phyloP scores from a whole-genome alignment of 2,888 invertebrate genomes.

The Drosophila meridionalis region DNA sequence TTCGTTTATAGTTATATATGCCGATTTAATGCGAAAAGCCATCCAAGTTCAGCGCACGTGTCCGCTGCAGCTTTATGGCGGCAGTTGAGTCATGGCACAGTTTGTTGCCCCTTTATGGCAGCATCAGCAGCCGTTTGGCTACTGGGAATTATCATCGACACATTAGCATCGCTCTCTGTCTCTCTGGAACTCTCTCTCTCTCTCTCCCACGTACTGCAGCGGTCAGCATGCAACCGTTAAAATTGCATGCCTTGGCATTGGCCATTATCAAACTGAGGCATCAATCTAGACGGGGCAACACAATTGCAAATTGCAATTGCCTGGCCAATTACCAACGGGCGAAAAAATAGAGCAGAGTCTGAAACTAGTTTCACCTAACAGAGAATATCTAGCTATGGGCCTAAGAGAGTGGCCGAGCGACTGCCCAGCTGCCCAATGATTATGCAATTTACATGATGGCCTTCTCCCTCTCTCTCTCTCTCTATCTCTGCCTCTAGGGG shows the following conservation, averaged over 20 bases:
- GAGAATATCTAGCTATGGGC: slow-evolving; percentile 31
- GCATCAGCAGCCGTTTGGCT: slow-evolving; percentile 26
- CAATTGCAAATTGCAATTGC: slow-evolving; percentile 74
- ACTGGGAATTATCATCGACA: slow-evolving; percentile 57
- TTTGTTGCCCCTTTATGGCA: slow-evolving; percentile 58
- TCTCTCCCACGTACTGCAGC: slow-evolving; percentile 16
- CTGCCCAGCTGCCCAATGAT: slow-evolving; percentile 61
- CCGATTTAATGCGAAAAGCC: slow-evolving; percentile 23
- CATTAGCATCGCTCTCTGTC: slow-evolving; percentile 32
- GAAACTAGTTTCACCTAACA: slow-evolving; percentile 54
- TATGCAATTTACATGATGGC: slow-evolving; percentile 72
- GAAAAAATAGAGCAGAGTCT: slow-evolving; percentile 61
- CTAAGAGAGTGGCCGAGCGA: slow-evolving; percentile 33
- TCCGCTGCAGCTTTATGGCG: slow-evolving; percentile 28
- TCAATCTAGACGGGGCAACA: slow-evolving; percentile 65
- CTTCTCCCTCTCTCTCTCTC: slow-evolving; percentile 1
- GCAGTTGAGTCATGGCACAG: slow-evolving; percentile 28
- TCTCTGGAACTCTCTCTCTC: neutral
- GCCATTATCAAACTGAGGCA: slow-evolving; percentile 76
- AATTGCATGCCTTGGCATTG: slow-evolving; percentile 70
- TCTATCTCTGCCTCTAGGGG: slow-evolving; percentile 11
- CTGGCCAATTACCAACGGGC: slow-evolving; percentile 62
- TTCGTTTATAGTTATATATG: slow-evolving; percentile 7
- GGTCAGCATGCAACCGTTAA: slow-evolving; percentile 71
- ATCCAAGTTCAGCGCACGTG: slow-evolving; percentile 40